phyloP scores from a whole-genome alignment of 2,113 vertebrate species.

The Hippoglossus stenolepis region DNA sequence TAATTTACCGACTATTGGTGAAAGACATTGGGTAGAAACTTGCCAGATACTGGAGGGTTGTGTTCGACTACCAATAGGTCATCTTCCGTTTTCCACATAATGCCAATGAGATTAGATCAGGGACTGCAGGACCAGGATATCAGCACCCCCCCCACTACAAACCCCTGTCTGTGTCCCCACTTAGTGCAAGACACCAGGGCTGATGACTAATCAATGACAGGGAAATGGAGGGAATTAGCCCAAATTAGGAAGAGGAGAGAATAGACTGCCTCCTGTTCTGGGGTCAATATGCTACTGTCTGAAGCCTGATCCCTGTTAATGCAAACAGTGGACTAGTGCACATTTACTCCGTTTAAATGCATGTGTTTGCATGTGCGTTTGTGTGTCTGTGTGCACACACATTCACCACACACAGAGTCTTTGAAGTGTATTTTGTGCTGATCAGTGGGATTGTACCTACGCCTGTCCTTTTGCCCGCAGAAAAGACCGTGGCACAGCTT shows the following conservation, averaged over 20 bases:
- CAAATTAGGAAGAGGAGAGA: slow-evolving; percentile 80
- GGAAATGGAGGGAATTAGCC: slow-evolving; percentile 83
- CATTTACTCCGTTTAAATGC: slow-evolving; percentile 13
- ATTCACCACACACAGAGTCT: slow-evolving; percentile 6
- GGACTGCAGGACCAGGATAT: slow-evolving; percentile 34
- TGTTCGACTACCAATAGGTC: slow-evolving; percentile 5
- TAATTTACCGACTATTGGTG: slow-evolving; percentile 57
- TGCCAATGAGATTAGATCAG: slow-evolving; percentile 55
- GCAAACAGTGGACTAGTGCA: slow-evolving; percentile 36
- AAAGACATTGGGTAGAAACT: not conserved
- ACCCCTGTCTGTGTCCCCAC: slow-evolving; percentile 60
- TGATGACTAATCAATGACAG: slow-evolving; percentile 83
- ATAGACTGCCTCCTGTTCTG: slow-evolving; percentile 72
- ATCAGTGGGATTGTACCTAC: slow-evolving; percentile 39
- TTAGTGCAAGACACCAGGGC: slow-evolving; percentile 72
- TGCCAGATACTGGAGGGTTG: slow-evolving; percentile 18
- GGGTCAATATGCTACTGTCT: slow-evolving; percentile 72
- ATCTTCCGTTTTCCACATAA: slow-evolving; percentile 36
- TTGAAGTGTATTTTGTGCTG: slow-evolving; percentile 67
- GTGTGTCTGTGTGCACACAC: not conserved
- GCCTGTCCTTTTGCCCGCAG: slow-evolving; percentile 42
- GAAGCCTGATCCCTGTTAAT: slow-evolving; percentile 63
- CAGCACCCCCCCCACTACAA: slow-evolving; percentile 19
- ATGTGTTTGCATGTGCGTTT: not conserved
- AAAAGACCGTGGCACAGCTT: slow-evolving; percentile 30